Conservation (phyloP, 1,140 invertebrate species). For the Melitaea cinxia region DNA sequence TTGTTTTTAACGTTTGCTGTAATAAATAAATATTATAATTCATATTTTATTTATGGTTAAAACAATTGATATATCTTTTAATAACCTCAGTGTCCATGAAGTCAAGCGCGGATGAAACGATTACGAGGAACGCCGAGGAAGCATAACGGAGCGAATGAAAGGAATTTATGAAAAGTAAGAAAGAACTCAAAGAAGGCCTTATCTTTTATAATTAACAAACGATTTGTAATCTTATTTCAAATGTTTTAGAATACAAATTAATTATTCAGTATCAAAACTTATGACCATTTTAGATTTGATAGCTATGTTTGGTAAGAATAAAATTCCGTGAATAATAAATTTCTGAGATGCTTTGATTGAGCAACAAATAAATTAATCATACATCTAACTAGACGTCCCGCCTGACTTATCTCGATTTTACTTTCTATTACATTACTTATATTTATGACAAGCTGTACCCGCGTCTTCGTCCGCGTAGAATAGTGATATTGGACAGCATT, state of each 20-base stretch:
- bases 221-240: background rate
- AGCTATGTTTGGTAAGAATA: slow-evolving; percentile 8
- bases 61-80: too few species aligned
- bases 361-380: slow-evolving; percentile 2
- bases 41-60: too few species aligned
- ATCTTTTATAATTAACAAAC: background rate
- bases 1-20: too few species aligned
- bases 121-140: background rate
- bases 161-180: background rate
- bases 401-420: too few species aligned
- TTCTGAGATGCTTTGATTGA: background rate
- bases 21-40: too few species aligned
- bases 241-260: background rate
- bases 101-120: background rate
- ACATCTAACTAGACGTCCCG: too few species aligned
- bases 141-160: background rate
- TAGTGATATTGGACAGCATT: too few species aligned
- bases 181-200: background rate
- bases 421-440: too few species aligned
- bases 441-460: too few species aligned
- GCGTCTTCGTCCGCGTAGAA: too few species aligned
- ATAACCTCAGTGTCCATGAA: background rate
- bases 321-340: slow-evolving; percentile 19
- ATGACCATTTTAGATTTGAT: background rate
- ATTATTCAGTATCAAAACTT: background rate